Evolutionary conservation across 53 echinoderm and acorn worm species (phyloP).

Genomic region (Paracentrotus lividus): DNA sequence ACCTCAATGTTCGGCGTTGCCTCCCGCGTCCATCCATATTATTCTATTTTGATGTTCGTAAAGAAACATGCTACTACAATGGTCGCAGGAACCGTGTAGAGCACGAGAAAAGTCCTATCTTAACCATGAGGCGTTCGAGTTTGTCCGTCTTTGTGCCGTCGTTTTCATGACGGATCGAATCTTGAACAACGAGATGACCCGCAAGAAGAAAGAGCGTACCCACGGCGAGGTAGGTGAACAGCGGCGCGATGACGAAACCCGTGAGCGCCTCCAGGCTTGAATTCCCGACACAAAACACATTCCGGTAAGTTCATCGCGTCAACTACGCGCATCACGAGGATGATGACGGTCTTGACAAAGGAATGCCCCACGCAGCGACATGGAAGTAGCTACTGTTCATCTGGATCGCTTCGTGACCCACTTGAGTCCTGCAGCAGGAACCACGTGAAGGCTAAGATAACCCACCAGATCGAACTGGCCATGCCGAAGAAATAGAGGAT

Average conservation of each 20-base stretch:
- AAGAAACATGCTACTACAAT: slow-evolving; percentile 96
- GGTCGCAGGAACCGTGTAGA: slow-evolving; percentile 98
- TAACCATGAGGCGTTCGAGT: slow-evolving; percentile 97
- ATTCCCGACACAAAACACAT: slow-evolving; percentile 99
- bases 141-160: slow-evolving; percentile 99
- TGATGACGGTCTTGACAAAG: slow-evolving; percentile 97
- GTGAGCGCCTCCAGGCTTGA: slow-evolving; percentile 91
- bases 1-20: slow-evolving; percentile 95
- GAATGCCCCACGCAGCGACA: slow-evolving; percentile 97
- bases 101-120: slow-evolving; percentile 98
- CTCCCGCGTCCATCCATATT: slow-evolving; percentile 78
- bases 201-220: slow-evolving; percentile 93
- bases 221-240: slow-evolving; percentile 95
- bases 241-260: slow-evolving; percentile 95
- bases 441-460: slow-evolving; percentile 97
- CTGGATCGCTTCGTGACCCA: slow-evolving; percentile 99
- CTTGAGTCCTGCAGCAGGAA: slow-evolving; percentile 99
- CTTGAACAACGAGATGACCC: slow-evolving; percentile 98
- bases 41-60: slow-evolving; percentile 89
- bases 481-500: slow-evolving; percentile 97
- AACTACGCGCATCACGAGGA: slow-evolving; percentile 98
- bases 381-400: slow-evolving; percentile 99
- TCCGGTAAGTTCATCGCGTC: slow-evolving; percentile 99
- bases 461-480: slow-evolving; percentile 99
- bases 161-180: slow-evolving; percentile 98